A percentile compares a stretch with the other conserved stretches of the same genome.
phyloP scores from a whole-genome alignment of 1,140 invertebrate species.

The Lamellibrachia luymesi region DNA sequence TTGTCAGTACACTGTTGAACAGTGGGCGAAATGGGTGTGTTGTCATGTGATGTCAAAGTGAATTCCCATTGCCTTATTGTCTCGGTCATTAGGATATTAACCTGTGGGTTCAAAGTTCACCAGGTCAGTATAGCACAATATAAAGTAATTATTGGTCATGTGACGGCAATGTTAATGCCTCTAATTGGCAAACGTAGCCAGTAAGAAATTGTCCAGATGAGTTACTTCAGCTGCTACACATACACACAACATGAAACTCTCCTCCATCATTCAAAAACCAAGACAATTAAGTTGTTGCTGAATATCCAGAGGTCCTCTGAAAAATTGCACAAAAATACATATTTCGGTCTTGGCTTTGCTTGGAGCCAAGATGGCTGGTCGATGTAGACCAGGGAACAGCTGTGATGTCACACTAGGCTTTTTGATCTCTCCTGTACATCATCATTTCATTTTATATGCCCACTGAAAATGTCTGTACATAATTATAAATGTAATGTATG shows the following conservation, averaged over 20 bases:
- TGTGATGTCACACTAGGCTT: background rate
- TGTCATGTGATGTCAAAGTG: background rate
- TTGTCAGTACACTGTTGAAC: background rate
- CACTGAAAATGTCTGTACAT: background rate
- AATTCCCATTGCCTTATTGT: background rate
- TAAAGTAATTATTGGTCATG: background rate
- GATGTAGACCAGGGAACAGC: too few species aligned
- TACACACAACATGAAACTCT: background rate
- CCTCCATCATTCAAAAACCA: background rate
- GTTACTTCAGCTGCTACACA: background rate
- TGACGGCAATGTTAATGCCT: background rate
- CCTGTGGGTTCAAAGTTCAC: background rate
- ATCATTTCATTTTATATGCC: background rate
- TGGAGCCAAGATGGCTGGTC: too few species aligned
- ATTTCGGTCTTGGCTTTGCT: too few species aligned
- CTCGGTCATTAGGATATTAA: background rate
- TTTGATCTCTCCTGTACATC: background rate
- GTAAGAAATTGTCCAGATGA: background rate
- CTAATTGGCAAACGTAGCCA: background rate
- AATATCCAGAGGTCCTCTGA: background rate
- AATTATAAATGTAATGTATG: background rate
- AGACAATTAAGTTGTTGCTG: background rate
- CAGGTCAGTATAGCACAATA: background rate
- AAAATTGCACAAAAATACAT: too few species aligned
- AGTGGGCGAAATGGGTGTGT: background rate